A percentile compares a stretch with the other conserved stretches of the same genome.
Evolutionary conservation across 2,113 vertebrate genomes (phyloP).

Genomic region (Steatornis caripensis): DNA sequence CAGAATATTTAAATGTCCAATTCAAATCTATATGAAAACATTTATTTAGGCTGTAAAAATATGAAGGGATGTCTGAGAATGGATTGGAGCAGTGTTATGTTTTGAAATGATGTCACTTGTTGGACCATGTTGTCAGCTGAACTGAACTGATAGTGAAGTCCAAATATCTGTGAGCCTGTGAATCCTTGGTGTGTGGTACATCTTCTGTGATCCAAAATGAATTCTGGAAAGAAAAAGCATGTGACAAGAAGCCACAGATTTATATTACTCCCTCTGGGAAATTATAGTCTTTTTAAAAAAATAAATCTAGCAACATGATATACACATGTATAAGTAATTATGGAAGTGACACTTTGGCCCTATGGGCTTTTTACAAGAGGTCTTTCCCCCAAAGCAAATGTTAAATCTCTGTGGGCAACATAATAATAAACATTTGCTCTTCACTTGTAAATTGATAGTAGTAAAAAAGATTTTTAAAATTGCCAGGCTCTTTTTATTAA

Average conservation of each 20-base stretch:
- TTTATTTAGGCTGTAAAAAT: neutral
- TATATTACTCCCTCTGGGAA: conserved; percentile 12
- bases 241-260: neutral
- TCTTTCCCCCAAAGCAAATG: neutral
- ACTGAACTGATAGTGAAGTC: conserved; percentile 2
- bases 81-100: neutral
- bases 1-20: neutral
- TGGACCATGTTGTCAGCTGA: conserved; percentile 20
- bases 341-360: neutral
- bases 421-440: conserved; percentile 23
- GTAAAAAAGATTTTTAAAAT: conserved; percentile 21
- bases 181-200: neutral
- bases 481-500: neutral
- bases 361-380: neutral
- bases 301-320: neutral
- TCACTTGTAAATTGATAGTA: conserved; percentile 20
- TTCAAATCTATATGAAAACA: neutral
- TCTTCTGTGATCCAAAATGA: conserved; percentile 7
- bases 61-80: neutral
- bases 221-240: neutral
- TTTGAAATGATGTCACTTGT: conserved; percentile 1
- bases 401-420: neutral
- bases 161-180: neutral
- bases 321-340: neutral
- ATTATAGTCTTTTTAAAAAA: neutral